Evolutionary conservation across 2,113 vertebrate genomes (phyloP).

Genomic region (Saguinus midas): DNA sequence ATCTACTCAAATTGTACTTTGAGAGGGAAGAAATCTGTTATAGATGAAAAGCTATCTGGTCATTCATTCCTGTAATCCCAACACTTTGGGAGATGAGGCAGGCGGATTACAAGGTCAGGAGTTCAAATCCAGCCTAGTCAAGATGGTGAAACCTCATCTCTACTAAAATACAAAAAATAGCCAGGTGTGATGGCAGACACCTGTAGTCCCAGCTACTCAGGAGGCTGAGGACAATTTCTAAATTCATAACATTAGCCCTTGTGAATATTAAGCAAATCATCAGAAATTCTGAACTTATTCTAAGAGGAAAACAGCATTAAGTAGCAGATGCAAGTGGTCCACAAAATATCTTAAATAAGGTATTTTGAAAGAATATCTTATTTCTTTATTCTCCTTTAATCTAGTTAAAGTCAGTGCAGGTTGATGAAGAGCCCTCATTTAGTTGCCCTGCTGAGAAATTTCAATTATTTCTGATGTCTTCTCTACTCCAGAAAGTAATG

Average conservation of each 20-base stretch:
- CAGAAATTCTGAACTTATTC: not conserved
- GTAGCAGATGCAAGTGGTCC: not conserved
- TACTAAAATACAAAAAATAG: too few species aligned
- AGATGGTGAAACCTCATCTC: too few species aligned
- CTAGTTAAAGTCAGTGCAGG: not conserved
- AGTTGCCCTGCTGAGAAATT: not conserved
- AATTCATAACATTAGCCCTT: not conserved
- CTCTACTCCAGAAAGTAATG: not conserved
- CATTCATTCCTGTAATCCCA: too few species aligned
- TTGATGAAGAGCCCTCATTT: not conserved
- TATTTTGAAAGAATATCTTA: not conserved
- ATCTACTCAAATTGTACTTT: not conserved
- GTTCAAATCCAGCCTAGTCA: too few species aligned
- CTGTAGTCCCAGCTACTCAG: too few species aligned
- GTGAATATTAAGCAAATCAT: not conserved
- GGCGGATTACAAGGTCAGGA: too few species aligned
- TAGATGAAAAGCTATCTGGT: conserved; percentile 14
- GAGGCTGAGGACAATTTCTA: not conserved
- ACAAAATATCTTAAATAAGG: not conserved
- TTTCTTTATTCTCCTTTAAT: not conserved
- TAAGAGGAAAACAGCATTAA: not conserved
- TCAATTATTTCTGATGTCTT: not conserved
- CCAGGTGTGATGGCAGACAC: too few species aligned
- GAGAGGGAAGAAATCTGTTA: not conserved
- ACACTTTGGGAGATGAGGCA: too few species aligned